Conservation (phyloP, 2,113 vertebrate genomes). For the Paraplagusia blochii region DNA sequence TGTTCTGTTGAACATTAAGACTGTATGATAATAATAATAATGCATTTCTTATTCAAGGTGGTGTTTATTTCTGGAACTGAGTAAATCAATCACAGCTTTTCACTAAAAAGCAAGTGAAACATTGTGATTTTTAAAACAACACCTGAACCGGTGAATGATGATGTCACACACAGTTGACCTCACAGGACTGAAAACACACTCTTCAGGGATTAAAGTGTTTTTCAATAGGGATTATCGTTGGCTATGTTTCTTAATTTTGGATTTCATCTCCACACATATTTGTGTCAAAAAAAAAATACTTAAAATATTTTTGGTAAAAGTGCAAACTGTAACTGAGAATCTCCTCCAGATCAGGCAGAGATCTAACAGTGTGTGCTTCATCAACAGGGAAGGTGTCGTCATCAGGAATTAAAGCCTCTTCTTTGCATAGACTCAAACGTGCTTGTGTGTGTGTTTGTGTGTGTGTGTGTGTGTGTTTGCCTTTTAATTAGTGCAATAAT, state of each 20-base stretch:
- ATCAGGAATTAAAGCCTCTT: slow-evolving; percentile 3
- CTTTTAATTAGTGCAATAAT: slow-evolving; percentile 75
- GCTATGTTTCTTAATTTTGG: slow-evolving; percentile 2
- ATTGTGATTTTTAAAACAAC: slow-evolving; percentile 38
- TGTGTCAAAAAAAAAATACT: slow-evolving; percentile 21
- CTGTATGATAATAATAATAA: too few species aligned
- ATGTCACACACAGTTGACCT: slow-evolving; percentile 69
- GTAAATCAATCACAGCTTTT: too few species aligned
- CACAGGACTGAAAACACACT: slow-evolving; percentile 63
- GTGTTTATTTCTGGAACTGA: too few species aligned
- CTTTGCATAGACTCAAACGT: slow-evolving; percentile 22
- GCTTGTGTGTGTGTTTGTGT: slow-evolving; percentile 35
- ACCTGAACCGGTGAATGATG: slow-evolving; percentile 62
- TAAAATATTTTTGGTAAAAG: slow-evolving; percentile 13
- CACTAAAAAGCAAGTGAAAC: too few species aligned
- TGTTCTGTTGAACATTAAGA: too few species aligned
- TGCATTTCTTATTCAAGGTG: too few species aligned
- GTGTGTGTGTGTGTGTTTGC: slow-evolving; percentile 49
- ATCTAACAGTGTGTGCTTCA: slow-evolving; percentile 1
- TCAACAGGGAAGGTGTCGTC: background rate
- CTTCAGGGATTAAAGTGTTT: slow-evolving; percentile 53
- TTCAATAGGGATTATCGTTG: slow-evolving; percentile 35
- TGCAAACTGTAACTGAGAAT: slow-evolving; percentile 6
- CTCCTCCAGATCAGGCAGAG: background rate
- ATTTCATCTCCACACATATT: slow-evolving; percentile 14